Evolutionary conservation across 2,797 vertebrate genomes (phyloP).

Genomic region (Setipinna tenuifilis): DNA sequence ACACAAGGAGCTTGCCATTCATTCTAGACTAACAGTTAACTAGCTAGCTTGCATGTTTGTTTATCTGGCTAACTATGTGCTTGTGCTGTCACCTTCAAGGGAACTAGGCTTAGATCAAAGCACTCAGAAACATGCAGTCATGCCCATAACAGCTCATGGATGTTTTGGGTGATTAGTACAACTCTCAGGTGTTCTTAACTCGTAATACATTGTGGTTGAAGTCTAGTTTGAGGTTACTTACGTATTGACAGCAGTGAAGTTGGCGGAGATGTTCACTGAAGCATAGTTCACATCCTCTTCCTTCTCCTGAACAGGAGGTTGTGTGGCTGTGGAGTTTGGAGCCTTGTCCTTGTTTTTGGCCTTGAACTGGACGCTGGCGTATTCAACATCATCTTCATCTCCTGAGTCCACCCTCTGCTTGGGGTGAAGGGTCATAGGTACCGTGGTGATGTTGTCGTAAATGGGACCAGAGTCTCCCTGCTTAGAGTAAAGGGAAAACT

Average conservation of each 20-base stretch:
- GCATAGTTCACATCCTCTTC: background rate
- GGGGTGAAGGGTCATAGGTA: background rate
- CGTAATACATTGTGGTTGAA: too few species aligned
- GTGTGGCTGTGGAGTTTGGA: too few species aligned
- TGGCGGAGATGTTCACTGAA: background rate
- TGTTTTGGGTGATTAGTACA: too few species aligned
- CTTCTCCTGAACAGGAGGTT: background rate
- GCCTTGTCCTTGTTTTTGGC: background rate
- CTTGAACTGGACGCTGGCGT: background rate
- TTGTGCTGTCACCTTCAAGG: too few species aligned
- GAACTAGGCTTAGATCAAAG: too few species aligned
- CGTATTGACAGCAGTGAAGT: background rate
- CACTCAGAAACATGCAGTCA: too few species aligned
- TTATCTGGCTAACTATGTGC: too few species aligned
- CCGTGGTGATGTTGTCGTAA: background rate
- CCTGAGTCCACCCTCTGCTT: background rate
- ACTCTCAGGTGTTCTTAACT: too few species aligned
- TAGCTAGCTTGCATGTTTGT: too few species aligned
- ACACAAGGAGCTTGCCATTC: too few species aligned
- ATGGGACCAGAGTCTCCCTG: background rate
- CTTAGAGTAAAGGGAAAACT: background rate
- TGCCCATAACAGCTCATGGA: too few species aligned
- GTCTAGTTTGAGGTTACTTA: background rate
- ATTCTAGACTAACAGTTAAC: too few species aligned
- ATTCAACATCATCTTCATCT: background rate